These are phyloP conservation scores for Melinopterus prodromus DNA, from an alignment of 2,888 invertebrate species.

Conservation along the genomic window DNA sequence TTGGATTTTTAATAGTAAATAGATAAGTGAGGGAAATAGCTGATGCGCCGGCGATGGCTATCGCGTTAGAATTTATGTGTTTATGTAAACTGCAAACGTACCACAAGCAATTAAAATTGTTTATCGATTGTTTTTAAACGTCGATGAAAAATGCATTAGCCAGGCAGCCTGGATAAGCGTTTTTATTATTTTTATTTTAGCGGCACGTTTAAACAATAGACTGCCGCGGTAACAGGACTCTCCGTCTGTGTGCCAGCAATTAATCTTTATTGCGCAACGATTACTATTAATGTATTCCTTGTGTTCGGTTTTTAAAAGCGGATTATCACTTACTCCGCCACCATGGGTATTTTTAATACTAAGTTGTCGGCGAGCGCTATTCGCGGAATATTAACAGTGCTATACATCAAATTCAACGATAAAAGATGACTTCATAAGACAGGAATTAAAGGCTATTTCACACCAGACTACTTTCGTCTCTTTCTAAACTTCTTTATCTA, in stretches of 20 bases:
- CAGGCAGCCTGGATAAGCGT: neutral
- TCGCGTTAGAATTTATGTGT: slow-evolving; percentile 23
- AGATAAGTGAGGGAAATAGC: neutral
- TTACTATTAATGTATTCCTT: slow-evolving; percentile 17
- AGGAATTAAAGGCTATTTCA: no score
- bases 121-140: slow-evolving; percentile 18
- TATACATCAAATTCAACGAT: no score
- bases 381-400: neutral
- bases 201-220: slow-evolving; percentile 13
- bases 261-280: slow-evolving; percentile 18
- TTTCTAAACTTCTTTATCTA: no score
- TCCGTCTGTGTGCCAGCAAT: neutral
- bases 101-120: slow-evolving; percentile 14
- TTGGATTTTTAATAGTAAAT: neutral
- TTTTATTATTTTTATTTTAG: slow-evolving; percentile 20
- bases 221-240: slow-evolving; percentile 6
- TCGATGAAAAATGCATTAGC: slow-evolving; percentile 4
- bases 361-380: neutral
- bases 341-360: neutral
- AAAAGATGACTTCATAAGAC: no score
- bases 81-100: slow-evolving; percentile 20
- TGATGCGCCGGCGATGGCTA: neutral
- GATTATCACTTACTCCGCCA: neutral
- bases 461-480: no score
- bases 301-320: neutral